Evolutionary conservation across 1,140 invertebrate genomes (phyloP), one percentile per base, ranked within the genome.

Genomic region (Sitophilus oryzae): DNA sequence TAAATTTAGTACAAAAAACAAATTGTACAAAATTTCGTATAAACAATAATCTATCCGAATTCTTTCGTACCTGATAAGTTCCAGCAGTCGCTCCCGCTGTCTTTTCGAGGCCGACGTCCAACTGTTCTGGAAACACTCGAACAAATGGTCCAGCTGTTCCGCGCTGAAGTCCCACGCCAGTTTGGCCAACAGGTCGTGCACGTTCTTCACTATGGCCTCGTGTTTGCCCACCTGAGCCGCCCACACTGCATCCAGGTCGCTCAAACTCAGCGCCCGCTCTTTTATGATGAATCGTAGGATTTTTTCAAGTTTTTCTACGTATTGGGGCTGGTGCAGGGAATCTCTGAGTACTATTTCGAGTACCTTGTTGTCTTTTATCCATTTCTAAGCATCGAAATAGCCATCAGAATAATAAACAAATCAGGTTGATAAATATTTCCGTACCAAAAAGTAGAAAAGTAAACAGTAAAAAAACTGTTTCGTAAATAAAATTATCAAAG

Each of bases 101-200:
- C 96, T 93, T 73, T 93, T 95, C 71, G 87, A 93, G 16, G 94
- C 95, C 66, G 90, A 91, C 50, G 90, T 91, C 94, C 94, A 98
- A 59, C 66, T 75, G 67, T 91, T 90, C 81, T 95, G 91, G 76
- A 98, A 98, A 76, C 94, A 96, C 68, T 95, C 92, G 75, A 98
- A 98, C 3, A 98, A 76, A 77, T 98, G 94, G 71, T 98, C 94
- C 4, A 98, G 76, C 72, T 98, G 95, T 72, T 96, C 93, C 5
- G 93, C 90, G 53, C 91, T 93, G 70, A 98, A 98, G 73, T 98
- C 94, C 94, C 94, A 98, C 0, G 95, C 95, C 23, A 98, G 75
- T 74, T 98, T 98, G 0, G 95, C 94, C 40, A 98, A 74, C 51
- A 98, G 74, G 71, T 98, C 95, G 70, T 98, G 95, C 34, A 98